Evolutionary conservation across 2,888 invertebrate species (phyloP).

Genomic region (Lasioglossum zephyrum): DNA sequence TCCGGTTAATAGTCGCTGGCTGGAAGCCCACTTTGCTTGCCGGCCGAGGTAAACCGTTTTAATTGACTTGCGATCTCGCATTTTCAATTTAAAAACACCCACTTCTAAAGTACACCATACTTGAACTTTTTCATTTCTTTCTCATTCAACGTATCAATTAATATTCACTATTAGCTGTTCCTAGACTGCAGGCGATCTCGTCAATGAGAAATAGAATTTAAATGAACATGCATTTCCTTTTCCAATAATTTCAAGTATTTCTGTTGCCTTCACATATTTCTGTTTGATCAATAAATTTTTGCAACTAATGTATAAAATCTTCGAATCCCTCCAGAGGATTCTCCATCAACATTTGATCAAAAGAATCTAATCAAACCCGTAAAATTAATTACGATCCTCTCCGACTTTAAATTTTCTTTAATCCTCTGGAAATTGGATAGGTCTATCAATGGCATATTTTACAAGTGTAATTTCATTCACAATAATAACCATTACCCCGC

Average conservation of each 20-base stretch:
- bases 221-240: not conserved
- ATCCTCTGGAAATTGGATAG: not conserved
- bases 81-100: not conserved
- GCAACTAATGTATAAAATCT: not conserved
- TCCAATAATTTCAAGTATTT: not conserved
- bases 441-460: not conserved
- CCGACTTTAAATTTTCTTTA: slow-evolving; percentile 35
- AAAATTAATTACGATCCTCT: slow-evolving; percentile 41
- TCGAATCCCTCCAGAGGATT: not conserved
- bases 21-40: not conserved
- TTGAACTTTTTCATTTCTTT: not conserved
- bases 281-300: not conserved
- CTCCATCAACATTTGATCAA: slow-evolving; percentile 12
- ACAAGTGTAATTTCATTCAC: not conserved
- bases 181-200: not conserved
- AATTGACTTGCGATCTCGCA: slow-evolving; percentile 4
- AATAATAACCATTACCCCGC: not conserved
- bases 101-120: not conserved
- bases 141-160: not conserved
- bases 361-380: slow-evolving; percentile 49
- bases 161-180: not conserved
- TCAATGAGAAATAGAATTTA: not conserved
- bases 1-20: slow-evolving; percentile 17
- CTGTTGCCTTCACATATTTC: not conserved
- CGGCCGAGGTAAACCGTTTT: not conserved